A percentile compares a stretch with the other conserved stretches of the same genome.
Evolutionary conservation across 2,113 vertebrate genomes (phyloP).

Genomic region (Menura novaehollandiae): DNA sequence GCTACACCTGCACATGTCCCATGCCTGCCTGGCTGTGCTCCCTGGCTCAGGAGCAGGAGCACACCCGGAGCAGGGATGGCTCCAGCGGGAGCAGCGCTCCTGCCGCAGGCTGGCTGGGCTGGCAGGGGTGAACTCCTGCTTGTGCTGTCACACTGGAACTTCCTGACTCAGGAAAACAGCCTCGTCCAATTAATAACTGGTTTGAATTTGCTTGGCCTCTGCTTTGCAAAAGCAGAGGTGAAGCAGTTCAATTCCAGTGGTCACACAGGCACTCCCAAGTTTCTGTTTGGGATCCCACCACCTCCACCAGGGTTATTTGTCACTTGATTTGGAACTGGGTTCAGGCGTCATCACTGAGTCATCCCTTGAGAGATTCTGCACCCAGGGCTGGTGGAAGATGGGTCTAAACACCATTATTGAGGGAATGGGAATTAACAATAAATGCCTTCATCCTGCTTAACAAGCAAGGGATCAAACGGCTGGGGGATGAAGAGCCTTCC

Average conservation of each 20-base stretch:
- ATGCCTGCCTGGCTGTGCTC: fast-evolving
- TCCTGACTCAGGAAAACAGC: neutral
- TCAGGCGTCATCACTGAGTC: neutral
- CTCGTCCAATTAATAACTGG: neutral
- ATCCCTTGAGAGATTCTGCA: neutral
- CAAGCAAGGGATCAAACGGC: neutral
- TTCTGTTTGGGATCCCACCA: neutral
- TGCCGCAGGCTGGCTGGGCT: neutral
- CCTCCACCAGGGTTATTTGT: neutral
- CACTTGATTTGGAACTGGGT: neutral
- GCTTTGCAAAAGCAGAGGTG: neutral
- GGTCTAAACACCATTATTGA: neutral
- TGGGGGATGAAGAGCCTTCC: neutral
- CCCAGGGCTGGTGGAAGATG: neutral
- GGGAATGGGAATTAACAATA: neutral
- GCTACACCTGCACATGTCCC: neutral
- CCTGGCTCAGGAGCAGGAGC: neutral
- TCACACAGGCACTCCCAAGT: fast-evolving
- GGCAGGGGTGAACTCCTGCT: neutral
- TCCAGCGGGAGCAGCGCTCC: fast-evolving
- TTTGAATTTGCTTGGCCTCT: neutral
- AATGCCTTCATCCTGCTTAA: neutral
- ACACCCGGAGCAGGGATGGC: fast-evolving
- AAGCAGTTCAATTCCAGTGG: neutral
- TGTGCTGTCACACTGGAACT: neutral